These are phyloP conservation scores for Pachliopta kotzebuea DNA, from an alignment of 2,888 invertebrate genomes.

Conservation along the genomic window DNA sequence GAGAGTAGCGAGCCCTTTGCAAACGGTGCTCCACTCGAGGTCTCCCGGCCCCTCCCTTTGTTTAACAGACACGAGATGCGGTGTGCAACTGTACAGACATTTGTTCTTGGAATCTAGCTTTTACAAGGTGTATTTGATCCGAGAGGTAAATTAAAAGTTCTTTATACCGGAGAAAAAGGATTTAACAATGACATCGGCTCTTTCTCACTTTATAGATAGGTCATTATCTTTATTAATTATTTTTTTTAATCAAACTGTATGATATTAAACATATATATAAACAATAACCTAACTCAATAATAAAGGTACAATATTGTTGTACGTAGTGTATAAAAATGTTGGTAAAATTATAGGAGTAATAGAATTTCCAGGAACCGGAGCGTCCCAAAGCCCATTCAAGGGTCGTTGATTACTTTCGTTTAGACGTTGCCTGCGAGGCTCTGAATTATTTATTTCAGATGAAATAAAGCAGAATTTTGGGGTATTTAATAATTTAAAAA, in stretches of 20 bases:
- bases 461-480: neutral
- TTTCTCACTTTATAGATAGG: too few relatives aligned
- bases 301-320: too few relatives aligned
- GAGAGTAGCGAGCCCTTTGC: constrained; percentile 33
- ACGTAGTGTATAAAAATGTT: neutral
- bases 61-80: constrained; percentile 35
- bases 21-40: constrained; percentile 40
- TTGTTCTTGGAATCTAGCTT: constrained; percentile 26
- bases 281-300: too few relatives aligned
- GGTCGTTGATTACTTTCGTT: constrained; percentile 16
- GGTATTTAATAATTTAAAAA: neutral
- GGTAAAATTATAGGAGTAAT: constrained; percentile 9
- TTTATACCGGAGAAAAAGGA: neutral
- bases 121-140: constrained; percentile 22
- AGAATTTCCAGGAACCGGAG: constrained; percentile 11
- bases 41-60: constrained; percentile 36
- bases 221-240: too few relatives aligned
- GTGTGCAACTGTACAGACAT: constrained; percentile 30
- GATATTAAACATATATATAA: too few relatives aligned
- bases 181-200: neutral
- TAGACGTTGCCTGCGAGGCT: constrained; percentile 3
- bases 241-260: too few relatives aligned
- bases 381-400: constrained; percentile 1
- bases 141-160: constrained; percentile 10
- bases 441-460: constrained; percentile 5